phyloP scores from a whole-genome alignment of 2,888 invertebrate genomes.

The Orthosia cruda region DNA sequence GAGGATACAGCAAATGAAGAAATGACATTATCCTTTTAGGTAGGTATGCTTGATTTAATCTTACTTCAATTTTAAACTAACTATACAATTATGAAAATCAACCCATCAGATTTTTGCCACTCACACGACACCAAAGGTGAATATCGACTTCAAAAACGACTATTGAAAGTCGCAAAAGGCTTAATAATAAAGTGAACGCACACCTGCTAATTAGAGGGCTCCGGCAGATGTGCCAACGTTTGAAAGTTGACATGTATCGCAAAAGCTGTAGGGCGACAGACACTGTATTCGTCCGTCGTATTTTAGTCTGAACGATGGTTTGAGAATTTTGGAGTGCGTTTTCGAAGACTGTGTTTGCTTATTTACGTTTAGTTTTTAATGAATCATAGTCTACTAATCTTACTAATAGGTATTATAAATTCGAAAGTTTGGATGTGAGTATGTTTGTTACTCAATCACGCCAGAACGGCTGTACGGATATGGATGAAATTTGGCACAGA shows the following conservation, averaged over 20 bases:
- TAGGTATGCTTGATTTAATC: not conserved
- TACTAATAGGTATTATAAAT: too few species aligned
- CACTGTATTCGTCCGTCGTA: not conserved
- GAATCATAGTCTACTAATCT: too few species aligned
- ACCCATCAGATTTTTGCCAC: conserved; percentile 4
- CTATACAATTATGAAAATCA: conserved; percentile 32
- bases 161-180: conserved; percentile 28
- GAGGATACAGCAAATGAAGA: too few species aligned
- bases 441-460: too few species aligned
- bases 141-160: conserved; percentile 13
- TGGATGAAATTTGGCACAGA: too few species aligned
- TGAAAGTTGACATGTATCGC: conserved; percentile 68
- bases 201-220: conserved; percentile 69
- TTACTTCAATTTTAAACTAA: not conserved
- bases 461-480: too few species aligned
- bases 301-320: not conserved
- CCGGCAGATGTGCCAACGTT: conserved; percentile 66
- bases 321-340: too few species aligned
- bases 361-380: not conserved
- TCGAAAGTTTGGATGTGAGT: too few species aligned
- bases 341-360: not conserved
- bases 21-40: not conserved
- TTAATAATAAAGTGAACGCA: conserved; percentile 45
- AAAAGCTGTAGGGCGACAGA: conserved; percentile 55
- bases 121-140: conserved; percentile 2